Conservation (phyloP, 2,113 vertebrate genomes). For the Brachypteracias leptosomus region DNA sequence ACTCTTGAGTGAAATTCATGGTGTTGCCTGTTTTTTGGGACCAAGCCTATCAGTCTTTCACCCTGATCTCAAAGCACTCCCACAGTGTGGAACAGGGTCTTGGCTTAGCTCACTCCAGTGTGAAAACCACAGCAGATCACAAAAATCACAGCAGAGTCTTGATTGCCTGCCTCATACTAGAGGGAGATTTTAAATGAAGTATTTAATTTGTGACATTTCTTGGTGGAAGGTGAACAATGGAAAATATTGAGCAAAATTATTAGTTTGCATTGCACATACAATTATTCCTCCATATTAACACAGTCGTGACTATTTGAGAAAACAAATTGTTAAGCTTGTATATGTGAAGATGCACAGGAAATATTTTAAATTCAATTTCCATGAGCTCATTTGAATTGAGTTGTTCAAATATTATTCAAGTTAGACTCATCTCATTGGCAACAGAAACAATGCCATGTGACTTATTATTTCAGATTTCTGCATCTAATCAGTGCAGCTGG, state of each 20-base stretch:
- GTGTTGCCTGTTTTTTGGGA: neutral
- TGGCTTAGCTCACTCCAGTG: neutral
- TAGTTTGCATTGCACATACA: neutral
- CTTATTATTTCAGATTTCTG: conserved; percentile 40
- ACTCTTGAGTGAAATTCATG: neutral
- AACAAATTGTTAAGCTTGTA: neutral
- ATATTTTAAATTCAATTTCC: conserved; percentile 18
- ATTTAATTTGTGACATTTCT: neutral
- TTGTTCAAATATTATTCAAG: conserved; percentile 51
- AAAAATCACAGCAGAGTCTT: neutral
- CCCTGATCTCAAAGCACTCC: neutral
- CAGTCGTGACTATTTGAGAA: neutral
- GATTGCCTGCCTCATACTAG: neutral
- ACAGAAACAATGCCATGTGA: conserved; percentile 43
- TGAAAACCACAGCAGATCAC: neutral
- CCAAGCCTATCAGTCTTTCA: neutral
- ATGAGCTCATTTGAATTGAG: conserved; percentile 32
- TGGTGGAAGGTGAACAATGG: neutral
- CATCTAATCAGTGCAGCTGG: conserved; percentile 58
- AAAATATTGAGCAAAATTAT: neutral
- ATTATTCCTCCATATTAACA: neutral
- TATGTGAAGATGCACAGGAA: neutral
- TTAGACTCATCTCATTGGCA: conserved; percentile 55
- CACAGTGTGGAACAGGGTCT: neutral
- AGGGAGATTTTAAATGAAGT: neutral